Percentiles rank a stretch among this genome's conserved stretches.
These are phyloP conservation scores for Pygoscelis adeliae DNA, from an alignment of 2,113 vertebrate genomes.

Conservation along the genomic window DNA sequence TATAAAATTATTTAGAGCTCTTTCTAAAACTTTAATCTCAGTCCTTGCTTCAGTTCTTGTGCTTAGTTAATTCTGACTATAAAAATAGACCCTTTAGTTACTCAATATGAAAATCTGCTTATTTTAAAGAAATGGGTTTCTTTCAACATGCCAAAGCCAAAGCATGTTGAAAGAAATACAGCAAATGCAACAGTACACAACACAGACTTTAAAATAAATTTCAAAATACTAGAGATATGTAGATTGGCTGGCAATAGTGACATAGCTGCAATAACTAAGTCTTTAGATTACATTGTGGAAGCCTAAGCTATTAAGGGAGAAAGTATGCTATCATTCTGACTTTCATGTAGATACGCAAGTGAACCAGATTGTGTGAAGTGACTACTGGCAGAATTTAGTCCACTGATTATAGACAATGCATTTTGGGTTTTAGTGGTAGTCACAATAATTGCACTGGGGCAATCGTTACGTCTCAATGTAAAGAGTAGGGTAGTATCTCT, in stretches of 20 bases:
- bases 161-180: not conserved
- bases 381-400: not conserved
- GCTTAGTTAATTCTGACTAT: not conserved
- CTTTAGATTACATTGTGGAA: not conserved
- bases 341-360: not conserved
- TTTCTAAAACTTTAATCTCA: not conserved
- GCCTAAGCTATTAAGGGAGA: not conserved
- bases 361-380: not conserved
- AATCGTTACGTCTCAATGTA: not conserved
- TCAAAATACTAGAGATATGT: not conserved
- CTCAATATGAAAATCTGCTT: not conserved
- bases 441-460: not conserved
- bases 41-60: not conserved
- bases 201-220: not conserved
- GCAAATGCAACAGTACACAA: not conserved
- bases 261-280: not conserved
- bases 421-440: not conserved
- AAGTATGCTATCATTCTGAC: not conserved
- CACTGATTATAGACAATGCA: not conserved
- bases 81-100: not conserved
- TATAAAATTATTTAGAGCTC: not conserved
- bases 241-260: not conserved
- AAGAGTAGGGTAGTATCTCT: not conserved
- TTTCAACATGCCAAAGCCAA: not conserved
- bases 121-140: not conserved